These are phyloP conservation scores for Hypomecis atomaria DNA, from an alignment of 2,888 invertebrate genomes.

Conservation along the genomic window DNA sequence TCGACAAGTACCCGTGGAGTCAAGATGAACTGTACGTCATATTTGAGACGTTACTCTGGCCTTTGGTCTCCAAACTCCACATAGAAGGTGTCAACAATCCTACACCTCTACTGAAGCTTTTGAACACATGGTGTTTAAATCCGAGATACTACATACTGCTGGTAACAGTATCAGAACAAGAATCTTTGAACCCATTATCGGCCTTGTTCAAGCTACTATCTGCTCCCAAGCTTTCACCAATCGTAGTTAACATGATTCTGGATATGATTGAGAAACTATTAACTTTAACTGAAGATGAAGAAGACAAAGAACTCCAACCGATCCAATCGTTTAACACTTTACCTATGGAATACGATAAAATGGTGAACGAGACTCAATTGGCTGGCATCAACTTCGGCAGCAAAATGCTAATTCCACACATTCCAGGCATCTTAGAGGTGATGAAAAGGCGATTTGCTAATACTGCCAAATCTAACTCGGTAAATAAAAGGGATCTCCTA, in stretches of 20 bases:
- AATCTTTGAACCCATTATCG: constrained; percentile 85
- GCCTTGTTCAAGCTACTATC: constrained; percentile 89
- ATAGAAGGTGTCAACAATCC: constrained; percentile 93
- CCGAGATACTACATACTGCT: constrained; percentile 91
- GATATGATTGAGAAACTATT: constrained; percentile 91
- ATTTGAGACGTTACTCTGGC: constrained; percentile 92
- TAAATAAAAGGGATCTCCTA: constrained; percentile 88
- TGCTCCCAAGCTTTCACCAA: constrained; percentile 86
- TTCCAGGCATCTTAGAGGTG: constrained; percentile 88
- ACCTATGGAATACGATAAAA: constrained; percentile 47
- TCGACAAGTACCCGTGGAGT: constrained; percentile 90
- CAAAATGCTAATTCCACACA: constrained; percentile 89
- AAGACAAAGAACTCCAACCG: constrained; percentile 69
- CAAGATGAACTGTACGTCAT: constrained; percentile 88
- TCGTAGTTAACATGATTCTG: constrained; percentile 88
- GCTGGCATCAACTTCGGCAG: constrained; percentile 88
- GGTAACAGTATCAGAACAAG: constrained; percentile 81
- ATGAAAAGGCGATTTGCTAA: constrained; percentile 87
- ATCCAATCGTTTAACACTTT: constrained; percentile 71
- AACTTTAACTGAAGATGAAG: constrained; percentile 86
- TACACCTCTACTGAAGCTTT: constrained; percentile 91
- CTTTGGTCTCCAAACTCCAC: constrained; percentile 89
- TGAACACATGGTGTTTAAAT: constrained; percentile 91
- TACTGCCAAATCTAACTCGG: constrained; percentile 82
- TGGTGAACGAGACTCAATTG: constrained; percentile 34